Percentiles rank a stretch among this genome's conserved stretches.
Evolutionary conservation across 2,888 invertebrate species (phyloP).

Genomic region (Laspeyria flexula): DNA sequence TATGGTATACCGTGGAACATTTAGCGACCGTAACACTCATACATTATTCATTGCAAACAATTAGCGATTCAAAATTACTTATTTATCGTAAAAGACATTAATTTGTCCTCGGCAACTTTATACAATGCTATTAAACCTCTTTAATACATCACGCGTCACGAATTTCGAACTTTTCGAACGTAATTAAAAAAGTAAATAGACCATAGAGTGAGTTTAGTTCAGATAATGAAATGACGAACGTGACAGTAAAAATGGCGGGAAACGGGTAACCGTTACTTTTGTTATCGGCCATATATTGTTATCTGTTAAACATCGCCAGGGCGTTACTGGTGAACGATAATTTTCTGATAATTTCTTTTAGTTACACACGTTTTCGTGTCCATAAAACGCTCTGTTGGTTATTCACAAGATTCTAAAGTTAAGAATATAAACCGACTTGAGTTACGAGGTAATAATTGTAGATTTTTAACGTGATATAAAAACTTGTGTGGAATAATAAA

Average conservation of each 20-base stretch:
- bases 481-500: slow-evolving; percentile 4
- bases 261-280: slow-evolving; percentile 65
- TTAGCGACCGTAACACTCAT: slow-evolving; percentile 38
- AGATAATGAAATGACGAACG: slow-evolving; percentile 59
- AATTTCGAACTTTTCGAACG: slow-evolving; percentile 47
- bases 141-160: slow-evolving; percentile 57
- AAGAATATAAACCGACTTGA: slow-evolving; percentile 21
- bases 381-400: slow-evolving; percentile 30
- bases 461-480: neutral
- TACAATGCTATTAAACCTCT: slow-evolving; percentile 47
- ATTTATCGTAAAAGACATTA: slow-evolving; percentile 48
- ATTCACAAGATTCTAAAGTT: slow-evolving; percentile 14
- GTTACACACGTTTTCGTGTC: slow-evolving; percentile 46
- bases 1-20: slow-evolving; percentile 29
- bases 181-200: slow-evolving; percentile 68
- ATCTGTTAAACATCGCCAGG: slow-evolving; percentile 66
- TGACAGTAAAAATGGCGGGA: slow-evolving; percentile 73
- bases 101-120: slow-evolving; percentile 37
- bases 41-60: slow-evolving; percentile 45
- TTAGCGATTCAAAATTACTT: slow-evolving; percentile 51
- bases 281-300: slow-evolving; percentile 67
- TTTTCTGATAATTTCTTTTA: slow-evolving; percentile 57
- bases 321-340: slow-evolving; percentile 58
- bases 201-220: slow-evolving; percentile 54
- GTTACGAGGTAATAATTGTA: neutral